Conservation (phyloP, 35 echinoderm and acorn worm species). For the Acanthaster planci region DNA sequence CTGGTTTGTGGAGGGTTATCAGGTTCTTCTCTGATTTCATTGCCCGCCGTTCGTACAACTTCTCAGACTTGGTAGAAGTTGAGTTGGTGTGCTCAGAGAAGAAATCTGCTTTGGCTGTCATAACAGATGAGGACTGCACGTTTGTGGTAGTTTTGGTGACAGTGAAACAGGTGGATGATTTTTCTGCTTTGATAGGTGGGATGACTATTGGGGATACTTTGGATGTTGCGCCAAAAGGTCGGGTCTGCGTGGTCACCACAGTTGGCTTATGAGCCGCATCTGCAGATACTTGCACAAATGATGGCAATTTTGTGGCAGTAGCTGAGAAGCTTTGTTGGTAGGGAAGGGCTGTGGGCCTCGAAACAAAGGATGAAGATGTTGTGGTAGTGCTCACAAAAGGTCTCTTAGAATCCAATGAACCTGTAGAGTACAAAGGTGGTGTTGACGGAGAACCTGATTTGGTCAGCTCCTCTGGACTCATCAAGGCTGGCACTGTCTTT, state of each 20-base stretch:
- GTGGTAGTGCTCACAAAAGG: not conserved
- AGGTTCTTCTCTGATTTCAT: not conserved
- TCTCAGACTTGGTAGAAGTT: slow-evolving; percentile 1
- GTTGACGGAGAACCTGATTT: slow-evolving; percentile 17
- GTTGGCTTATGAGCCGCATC: not conserved
- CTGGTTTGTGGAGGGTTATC: slow-evolving; percentile 20
- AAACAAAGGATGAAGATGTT: not conserved
- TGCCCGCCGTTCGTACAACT: not conserved
- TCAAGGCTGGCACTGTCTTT: slow-evolving; percentile 78
- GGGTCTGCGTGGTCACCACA: not conserved
- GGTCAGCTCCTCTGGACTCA: slow-evolving; percentile 33
- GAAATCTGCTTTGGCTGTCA: slow-evolving; percentile 11
- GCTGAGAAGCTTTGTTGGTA: slow-evolving; percentile 26
- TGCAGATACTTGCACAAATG: slow-evolving; percentile 4
- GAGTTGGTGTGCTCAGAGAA: not conserved
- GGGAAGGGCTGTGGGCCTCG: not conserved
- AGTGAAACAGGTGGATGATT: slow-evolving; percentile 21
- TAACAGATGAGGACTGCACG: slow-evolving; percentile 8
- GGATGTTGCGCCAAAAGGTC: slow-evolving; percentile 2
- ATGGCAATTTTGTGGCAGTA: slow-evolving; percentile 14
- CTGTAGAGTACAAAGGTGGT: slow-evolving; percentile 16
- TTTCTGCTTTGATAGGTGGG: slow-evolving; percentile 5
- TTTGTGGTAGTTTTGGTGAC: slow-evolving; percentile 23
- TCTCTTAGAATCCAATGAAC: slow-evolving; percentile 30
- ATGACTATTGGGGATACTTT: slow-evolving; percentile 5